Conservation (phyloP, 2,113 vertebrate genomes). For the Sinocyclocheilus maitianheensis region DNA sequence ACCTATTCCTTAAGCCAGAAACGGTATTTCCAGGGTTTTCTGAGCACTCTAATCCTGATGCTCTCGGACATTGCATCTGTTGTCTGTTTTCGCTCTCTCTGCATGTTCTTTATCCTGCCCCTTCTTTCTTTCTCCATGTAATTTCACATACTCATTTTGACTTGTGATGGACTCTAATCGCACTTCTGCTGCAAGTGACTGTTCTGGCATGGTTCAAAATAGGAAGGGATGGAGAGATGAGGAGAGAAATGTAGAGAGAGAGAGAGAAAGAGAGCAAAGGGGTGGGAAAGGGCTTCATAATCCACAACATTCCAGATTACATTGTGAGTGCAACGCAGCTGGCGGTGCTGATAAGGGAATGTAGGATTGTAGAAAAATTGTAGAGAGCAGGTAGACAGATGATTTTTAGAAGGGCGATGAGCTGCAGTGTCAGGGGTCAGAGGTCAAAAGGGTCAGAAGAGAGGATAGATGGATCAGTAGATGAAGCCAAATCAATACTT, state of each 20-base stretch:
- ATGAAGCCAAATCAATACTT: background rate
- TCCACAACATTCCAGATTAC: constrained; percentile 76
- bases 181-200: constrained; percentile 62
- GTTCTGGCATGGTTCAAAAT: constrained; percentile 6
- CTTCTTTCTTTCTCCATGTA: constrained; percentile 53
- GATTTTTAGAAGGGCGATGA: background rate
- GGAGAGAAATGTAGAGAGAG: background rate
- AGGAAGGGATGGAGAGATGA: constrained; percentile 18
- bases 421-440: background rate
- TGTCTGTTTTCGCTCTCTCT: constrained; percentile 59
- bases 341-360: constrained; percentile 46
- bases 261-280: constrained; percentile 16
- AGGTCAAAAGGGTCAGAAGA: background rate
- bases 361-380: constrained; percentile 34
- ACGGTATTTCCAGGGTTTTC: background rate
- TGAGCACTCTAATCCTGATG: background rate
- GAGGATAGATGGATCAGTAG: background rate
- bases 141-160: constrained; percentile 15
- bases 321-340: constrained; percentile 61
- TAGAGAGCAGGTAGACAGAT: constrained; percentile 37
- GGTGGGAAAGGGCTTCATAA: constrained; percentile 66
- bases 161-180: constrained; percentile 62
- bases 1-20: constrained; percentile 37
- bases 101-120: constrained; percentile 24
- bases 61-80: constrained; percentile 52